A percentile compares a stretch with the other conserved stretches of the same genome.
Evolutionary conservation across 2,888 invertebrate genomes (phyloP).

Genomic region (Volucella inflata): DNA sequence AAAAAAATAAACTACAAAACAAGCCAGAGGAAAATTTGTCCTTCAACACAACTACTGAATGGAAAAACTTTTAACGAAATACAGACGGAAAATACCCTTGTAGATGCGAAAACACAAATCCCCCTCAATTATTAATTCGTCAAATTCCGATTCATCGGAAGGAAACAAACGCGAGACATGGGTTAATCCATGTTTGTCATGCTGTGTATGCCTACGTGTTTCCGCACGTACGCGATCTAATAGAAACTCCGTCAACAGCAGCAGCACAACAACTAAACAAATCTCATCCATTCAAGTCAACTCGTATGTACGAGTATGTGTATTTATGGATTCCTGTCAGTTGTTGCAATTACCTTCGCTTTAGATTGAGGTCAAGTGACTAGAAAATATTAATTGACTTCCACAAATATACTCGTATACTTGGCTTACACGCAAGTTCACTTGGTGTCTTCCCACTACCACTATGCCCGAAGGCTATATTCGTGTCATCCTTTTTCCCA

Average conservation of each 20-base stretch:
- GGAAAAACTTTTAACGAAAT: conserved; percentile 37
- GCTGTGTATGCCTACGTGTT: conserved; percentile 11
- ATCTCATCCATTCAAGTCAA: neutral
- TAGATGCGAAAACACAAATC: conserved; percentile 37
- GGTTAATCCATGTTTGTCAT: conserved; percentile 65
- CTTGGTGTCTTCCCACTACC: neutral
- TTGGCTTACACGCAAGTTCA: conserved; percentile 55
- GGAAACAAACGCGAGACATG: conserved; percentile 50
- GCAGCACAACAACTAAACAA: conserved; percentile 32
- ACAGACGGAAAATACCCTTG: conserved; percentile 47
- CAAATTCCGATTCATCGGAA: conserved; percentile 60
- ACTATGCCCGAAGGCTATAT: conserved; percentile 42
- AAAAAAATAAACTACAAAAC: conserved; percentile 44
- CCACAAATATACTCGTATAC: conserved; percentile 41
- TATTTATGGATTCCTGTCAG: conserved; percentile 69
- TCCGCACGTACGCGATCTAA: conserved; percentile 60
- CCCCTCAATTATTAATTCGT: conserved; percentile 57
- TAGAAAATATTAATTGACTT: conserved; percentile 65
- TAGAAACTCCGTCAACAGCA: conserved; percentile 24
- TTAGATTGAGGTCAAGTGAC: conserved; percentile 62
- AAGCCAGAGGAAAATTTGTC: conserved; percentile 7
- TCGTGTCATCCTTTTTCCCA: conserved; percentile 25
- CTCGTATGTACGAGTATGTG: conserved; percentile 17
- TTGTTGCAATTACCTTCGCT: conserved; percentile 66
- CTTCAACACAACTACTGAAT: conserved; percentile 22